A percentile compares a stretch with the other conserved stretches of the same genome.
Evolutionary conservation across 1,140 invertebrate genomes (phyloP).

Genomic region (Tetragonula clypearis): DNA sequence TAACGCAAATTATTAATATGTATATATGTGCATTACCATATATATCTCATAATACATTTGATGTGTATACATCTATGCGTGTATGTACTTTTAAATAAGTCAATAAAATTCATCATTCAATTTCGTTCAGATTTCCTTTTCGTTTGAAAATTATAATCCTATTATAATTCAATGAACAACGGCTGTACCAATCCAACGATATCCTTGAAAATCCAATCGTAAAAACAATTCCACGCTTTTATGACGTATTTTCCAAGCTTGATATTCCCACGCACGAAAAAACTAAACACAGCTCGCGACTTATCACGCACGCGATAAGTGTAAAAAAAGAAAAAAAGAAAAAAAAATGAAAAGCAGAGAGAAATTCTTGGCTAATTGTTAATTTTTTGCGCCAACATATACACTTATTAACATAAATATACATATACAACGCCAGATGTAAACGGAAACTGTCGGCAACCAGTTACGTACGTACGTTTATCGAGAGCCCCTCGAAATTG

Average conservation of each 20-base stretch:
- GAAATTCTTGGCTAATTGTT: neutral
- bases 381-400: neutral
- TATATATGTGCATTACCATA: no score
- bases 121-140: no score
- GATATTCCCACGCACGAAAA: neutral
- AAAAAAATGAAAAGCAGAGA: neutral
- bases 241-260: neutral
- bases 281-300: neutral
- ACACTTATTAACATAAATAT: neutral
- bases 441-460: neutral
- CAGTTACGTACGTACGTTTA: neutral
- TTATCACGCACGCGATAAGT: neutral
- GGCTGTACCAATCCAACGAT: no score
- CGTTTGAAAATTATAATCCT: no score
- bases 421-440: neutral
- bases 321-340: neutral
- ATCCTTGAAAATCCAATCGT: neutral
- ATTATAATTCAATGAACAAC: no score
- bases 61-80: no score
- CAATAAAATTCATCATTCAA: no score
- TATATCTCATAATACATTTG: no score
- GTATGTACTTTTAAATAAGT: no score
- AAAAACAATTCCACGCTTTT: neutral
- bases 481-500: neutral
- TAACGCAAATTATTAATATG: no score